A percentile compares a stretch with the other conserved stretches of the same genome.
These are phyloP conservation scores for Martes martes DNA, from an alignment of 2,113 vertebrate genomes.

Conservation along the genomic window DNA sequence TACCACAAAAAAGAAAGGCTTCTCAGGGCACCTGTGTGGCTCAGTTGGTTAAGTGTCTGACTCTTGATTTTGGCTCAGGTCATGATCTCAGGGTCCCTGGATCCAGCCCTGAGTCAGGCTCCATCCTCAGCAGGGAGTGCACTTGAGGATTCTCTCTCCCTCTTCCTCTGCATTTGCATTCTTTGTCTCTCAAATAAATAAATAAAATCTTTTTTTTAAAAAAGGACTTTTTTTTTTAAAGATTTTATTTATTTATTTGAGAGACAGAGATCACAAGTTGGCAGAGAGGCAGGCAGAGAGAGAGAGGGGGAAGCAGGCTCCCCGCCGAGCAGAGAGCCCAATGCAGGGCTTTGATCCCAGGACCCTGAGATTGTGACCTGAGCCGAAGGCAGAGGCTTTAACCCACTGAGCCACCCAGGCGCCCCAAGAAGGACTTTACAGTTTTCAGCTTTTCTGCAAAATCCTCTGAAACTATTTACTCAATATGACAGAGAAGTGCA, in stretches of 20 bases:
- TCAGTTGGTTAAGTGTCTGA: neutral
- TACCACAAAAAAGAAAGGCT: neutral
- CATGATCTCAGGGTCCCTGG: too few relatives aligned
- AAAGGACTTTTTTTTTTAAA: too few relatives aligned
- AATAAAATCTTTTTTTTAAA: neutral
- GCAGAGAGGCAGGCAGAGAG: too few relatives aligned
- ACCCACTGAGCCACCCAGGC: too few relatives aligned
- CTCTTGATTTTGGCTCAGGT: neutral
- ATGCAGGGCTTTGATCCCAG: too few relatives aligned
- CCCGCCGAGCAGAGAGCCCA: too few relatives aligned
- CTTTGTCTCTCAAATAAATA: neutral
- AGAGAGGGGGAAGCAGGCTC: too few relatives aligned
- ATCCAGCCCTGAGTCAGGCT: neutral
- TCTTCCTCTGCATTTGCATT: neutral
- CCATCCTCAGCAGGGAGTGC: neutral
- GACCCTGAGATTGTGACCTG: too few relatives aligned
- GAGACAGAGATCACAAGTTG: too few relatives aligned
- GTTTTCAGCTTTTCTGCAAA: neutral
- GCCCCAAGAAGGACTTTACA: neutral
- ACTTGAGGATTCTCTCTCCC: neutral
- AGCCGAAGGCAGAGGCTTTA: too few relatives aligned
- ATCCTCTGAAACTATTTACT: neutral
- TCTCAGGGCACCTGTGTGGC: neutral
- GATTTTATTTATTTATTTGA: too few relatives aligned
- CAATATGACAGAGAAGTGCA: neutral